Evolutionary conservation across 2,888 invertebrate genomes (phyloP).

Genomic region (Oligia latruncula): DNA sequence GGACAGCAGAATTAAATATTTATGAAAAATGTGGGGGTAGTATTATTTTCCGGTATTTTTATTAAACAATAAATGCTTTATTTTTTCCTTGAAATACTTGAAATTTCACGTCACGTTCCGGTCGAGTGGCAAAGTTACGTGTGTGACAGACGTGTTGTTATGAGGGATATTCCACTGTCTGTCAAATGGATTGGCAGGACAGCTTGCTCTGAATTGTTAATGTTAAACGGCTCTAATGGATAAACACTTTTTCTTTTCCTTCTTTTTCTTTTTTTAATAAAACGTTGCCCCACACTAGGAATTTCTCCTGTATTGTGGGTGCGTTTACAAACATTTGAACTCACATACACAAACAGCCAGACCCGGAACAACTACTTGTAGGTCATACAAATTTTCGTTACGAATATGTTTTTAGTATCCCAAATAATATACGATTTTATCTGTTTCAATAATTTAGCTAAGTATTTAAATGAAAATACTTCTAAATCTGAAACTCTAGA

Average conservation of each 20-base stretch:
- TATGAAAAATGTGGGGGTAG: background rate
- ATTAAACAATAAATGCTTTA: background rate
- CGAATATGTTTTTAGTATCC: no score
- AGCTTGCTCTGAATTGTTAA: background rate
- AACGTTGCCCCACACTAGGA: no score
- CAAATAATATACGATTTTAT: no score
- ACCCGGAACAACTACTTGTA: no score
- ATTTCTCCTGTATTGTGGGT: no score
- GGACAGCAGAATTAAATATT: background rate
- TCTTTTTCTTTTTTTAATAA: no score
- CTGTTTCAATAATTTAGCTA: no score
- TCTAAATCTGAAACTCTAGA: background rate
- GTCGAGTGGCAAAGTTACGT: background rate
- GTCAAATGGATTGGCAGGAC: background rate
- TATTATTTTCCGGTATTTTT: no score
- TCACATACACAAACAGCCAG: no score
- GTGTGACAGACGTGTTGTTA: background rate
- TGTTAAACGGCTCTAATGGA: background rate
- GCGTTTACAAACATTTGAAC: no score
- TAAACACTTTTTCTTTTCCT: no score
- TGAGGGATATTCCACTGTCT: background rate
- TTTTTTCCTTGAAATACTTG: background rate
- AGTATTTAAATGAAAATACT: background rate
- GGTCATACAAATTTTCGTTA: no score
- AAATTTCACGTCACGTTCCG: background rate